These are phyloP conservation scores for Isichthys henryi DNA, from an alignment of 2,113 vertebrate genomes.

Conservation along the genomic window DNA sequence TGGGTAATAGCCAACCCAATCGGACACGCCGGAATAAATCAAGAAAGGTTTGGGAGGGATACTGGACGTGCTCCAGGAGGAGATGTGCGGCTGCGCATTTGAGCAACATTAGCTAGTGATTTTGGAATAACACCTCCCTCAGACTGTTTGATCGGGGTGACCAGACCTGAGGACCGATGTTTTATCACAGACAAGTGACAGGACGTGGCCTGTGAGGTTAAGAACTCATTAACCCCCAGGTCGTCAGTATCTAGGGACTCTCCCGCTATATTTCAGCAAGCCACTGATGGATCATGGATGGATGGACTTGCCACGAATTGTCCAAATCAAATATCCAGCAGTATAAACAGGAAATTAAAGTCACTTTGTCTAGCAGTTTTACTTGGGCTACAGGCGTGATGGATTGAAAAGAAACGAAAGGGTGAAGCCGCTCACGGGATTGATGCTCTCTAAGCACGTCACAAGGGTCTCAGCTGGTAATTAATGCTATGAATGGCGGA, in stretches of 20 bases:
- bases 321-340: not conserved
- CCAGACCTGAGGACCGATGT: not conserved
- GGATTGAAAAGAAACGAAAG: not conserved
- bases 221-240: not conserved
- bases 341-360: not conserved
- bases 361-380: not conserved
- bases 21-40: not conserved
- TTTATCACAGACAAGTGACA: not conserved
- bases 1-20: not conserved
- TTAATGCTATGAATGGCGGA: not conserved
- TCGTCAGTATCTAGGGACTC: not conserved
- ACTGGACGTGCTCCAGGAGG: not conserved
- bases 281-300: not conserved
- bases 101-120: not conserved
- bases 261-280: not conserved
- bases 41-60: not conserved
- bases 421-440: not conserved
- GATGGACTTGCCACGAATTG: not conserved
- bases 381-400: not conserved
- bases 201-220: not conserved
- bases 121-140: not conserved
- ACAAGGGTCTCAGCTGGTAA: not conserved
- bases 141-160: not conserved
- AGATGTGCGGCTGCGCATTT: not conserved
- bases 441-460: no score